Evolutionary conservation across 2,113 vertebrate genomes (phyloP), one percentile per base, ranked within the genome.

Genomic region (Triplophysa dalaica): DNA sequence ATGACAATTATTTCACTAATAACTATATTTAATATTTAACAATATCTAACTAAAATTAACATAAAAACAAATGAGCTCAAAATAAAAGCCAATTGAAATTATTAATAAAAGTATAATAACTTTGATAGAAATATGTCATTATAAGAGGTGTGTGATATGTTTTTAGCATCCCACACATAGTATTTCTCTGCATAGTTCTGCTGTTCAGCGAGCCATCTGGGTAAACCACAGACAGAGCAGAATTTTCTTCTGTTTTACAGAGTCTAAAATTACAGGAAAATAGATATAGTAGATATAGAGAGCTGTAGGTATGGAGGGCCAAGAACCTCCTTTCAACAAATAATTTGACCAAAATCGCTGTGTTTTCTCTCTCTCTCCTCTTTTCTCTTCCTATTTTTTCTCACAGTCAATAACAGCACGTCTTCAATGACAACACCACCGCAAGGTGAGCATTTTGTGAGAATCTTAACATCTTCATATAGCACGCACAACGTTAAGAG

Each of bases 181-280:
- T 38, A 38, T 29, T 65, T 65, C 26, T 65, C 17, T 77, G 41
- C 70, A 62, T 33, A 62, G 50, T 33, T 73, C 26, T 54, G 64
- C 33, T 29, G 50, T 54, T 56, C 48, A 56, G 54, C 58, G 66
- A 64, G 63, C 69, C 54, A 13, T 67, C 67, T 65, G 67, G 69
- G 33, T 75, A 29, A 4, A 64, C 19, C 13, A 52, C 64, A 75
- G 72, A 67, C 54, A 80, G 70, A 58, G 78, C 79, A 82, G 83
- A 89, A 90, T 70, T 85, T 85, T 70, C 83, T 81, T 88, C 77
- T 85, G 85, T 89, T 89, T 84, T 84, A 77, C 75, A 72, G 70
- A 72, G 87, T 90, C 83, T 92, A 79, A 76, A 85, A 81, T 91
- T 91, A 90, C 90, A 91, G 88, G 89, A 90, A 91, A 88, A 91